Conservation (phyloP, 2,113 vertebrate genomes). For the Choloepus hoffmanni region DNA sequence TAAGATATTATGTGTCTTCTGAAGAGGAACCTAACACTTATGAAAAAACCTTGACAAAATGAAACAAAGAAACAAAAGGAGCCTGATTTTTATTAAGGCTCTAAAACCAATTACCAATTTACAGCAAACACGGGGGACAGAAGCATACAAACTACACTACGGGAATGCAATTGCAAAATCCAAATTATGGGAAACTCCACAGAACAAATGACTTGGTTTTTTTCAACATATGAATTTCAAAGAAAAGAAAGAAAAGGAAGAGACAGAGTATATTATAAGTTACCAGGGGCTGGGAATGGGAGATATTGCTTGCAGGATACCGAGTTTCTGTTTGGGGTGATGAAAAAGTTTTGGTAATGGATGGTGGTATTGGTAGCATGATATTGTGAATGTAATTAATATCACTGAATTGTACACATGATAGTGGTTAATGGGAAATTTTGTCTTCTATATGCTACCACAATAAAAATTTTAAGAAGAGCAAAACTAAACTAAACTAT, state of each 20-base stretch:
- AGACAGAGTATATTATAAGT: too few species aligned
- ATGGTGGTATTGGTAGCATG: too few species aligned
- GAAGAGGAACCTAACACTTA: background rate
- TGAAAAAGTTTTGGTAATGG: too few species aligned
- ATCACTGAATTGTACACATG: too few species aligned
- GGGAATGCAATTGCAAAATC: background rate
- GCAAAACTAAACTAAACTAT: background rate
- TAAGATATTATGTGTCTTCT: background rate
- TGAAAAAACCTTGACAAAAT: background rate
- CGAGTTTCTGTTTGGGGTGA: too few species aligned
- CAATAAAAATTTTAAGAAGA: too few species aligned
- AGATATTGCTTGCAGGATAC: too few species aligned
- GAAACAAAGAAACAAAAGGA: background rate
- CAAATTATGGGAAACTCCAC: background rate
- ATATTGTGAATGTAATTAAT: too few species aligned
- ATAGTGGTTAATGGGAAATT: too few species aligned
- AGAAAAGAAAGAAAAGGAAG: background rate
- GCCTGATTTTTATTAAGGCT: background rate
- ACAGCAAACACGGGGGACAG: background rate
- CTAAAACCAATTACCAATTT: constrained; percentile 14
- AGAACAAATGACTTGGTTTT: background rate
- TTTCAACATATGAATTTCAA: background rate
- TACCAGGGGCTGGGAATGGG: too few species aligned
- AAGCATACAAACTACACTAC: background rate
- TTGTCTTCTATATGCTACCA: too few species aligned